Conservation (phyloP, 2,888 invertebrate genomes). For the Diarsia brunnea region DNA sequence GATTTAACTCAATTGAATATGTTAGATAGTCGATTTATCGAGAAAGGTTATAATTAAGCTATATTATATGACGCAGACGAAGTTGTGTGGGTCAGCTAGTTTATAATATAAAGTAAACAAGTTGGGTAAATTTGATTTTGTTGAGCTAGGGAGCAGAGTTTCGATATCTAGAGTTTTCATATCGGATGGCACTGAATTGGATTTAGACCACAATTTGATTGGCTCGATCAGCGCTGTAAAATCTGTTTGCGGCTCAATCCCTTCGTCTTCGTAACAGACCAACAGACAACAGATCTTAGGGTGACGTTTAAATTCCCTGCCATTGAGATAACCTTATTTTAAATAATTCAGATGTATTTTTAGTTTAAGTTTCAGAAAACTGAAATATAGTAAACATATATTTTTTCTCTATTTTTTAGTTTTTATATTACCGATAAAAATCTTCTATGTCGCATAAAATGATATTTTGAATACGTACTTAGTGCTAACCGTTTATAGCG, state of each 20-base stretch:
- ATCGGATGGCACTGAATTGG: background rate
- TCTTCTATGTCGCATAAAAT: too few relatives aligned
- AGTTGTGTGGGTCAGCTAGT: too few relatives aligned
- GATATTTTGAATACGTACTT: too few relatives aligned
- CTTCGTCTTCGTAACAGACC: background rate
- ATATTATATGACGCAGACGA: too few relatives aligned
- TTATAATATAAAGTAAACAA: constrained; percentile 4
- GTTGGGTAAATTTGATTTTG: background rate
- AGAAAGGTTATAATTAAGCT: too few relatives aligned
- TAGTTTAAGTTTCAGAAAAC: background rate
- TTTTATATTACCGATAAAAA: too few relatives aligned
- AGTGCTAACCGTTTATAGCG: too few relatives aligned
- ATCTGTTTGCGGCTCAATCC: background rate
- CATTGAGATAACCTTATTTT: background rate
- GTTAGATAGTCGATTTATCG: too few relatives aligned
- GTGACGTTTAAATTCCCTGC: background rate
- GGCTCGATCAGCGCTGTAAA: too few relatives aligned
- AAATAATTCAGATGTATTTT: background rate
- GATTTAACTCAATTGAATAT: too few relatives aligned
- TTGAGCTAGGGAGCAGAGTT: background rate
- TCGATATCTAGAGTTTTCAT: background rate
- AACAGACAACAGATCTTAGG: too few relatives aligned
- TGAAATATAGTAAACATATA: background rate
- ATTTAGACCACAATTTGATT: background rate
- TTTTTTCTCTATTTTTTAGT: background rate